These are phyloP conservation scores for Lagocephalus sceleratus DNA, from an alignment of 2,797 vertebrate genomes.

Conservation along the genomic window DNA sequence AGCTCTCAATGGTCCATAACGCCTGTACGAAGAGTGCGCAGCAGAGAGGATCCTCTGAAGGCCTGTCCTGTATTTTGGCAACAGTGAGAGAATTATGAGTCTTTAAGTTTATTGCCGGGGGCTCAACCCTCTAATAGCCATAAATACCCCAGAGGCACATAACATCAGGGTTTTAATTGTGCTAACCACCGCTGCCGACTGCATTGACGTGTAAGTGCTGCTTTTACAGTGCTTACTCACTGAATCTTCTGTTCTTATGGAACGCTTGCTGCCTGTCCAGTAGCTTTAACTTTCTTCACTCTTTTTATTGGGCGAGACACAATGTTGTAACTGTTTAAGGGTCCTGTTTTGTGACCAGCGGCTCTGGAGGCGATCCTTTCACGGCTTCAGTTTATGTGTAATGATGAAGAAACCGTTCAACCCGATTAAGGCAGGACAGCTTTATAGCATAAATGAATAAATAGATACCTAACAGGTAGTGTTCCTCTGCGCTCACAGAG, in stretches of 20 bases:
- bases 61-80: constrained; percentile 46
- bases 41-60: constrained; percentile 4
- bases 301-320: constrained; percentile 2
- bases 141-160: constrained; percentile 42
- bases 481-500: background rate
- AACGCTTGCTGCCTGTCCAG: constrained; percentile 14
- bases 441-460: constrained; percentile 1
- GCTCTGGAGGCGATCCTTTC: constrained; percentile 1
- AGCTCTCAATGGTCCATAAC: constrained; percentile 16
- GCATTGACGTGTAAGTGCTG: background rate
- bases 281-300: constrained; percentile 17
- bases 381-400: constrained; percentile 6
- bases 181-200: too few species aligned
- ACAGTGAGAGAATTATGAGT: constrained; percentile 35
- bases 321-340: constrained; percentile 16
- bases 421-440: constrained; percentile 10
- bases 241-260: constrained; percentile 7
- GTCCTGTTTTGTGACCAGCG: constrained; percentile 11
- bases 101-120: constrained; percentile 32
- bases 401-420: constrained; percentile 11
- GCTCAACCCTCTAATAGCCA: constrained; percentile 35
- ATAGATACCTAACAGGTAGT: background rate
- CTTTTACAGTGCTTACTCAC: constrained; percentile 25
- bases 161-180: constrained; percentile 29
- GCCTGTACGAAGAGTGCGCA: constrained; percentile 27